A percentile compares a stretch with the other conserved stretches of the same genome.
Evolutionary conservation across 2,888 invertebrate species (phyloP).

Genomic region (Euplexia lucipara): DNA sequence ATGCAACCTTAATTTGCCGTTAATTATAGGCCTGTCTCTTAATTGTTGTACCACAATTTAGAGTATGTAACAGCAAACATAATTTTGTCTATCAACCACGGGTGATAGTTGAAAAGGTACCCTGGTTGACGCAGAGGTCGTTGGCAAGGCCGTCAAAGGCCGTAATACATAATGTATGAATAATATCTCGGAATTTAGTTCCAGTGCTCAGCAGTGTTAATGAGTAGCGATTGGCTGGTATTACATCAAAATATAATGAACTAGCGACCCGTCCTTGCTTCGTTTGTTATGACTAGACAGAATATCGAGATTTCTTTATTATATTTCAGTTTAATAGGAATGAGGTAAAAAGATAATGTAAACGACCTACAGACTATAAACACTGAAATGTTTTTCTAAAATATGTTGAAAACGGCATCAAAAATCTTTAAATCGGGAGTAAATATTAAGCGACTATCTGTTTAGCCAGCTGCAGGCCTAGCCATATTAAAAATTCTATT

Average conservation of each 20-base stretch:
- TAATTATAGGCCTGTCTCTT: not conserved
- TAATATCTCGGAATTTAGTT: slow-evolving; percentile 50
- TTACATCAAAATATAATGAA: slow-evolving; percentile 8
- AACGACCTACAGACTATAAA: too few species aligned
- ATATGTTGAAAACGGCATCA: too few species aligned
- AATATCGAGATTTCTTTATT: too few species aligned
- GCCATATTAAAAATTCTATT: too few species aligned
- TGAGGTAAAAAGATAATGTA: too few species aligned
- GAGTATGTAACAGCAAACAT: slow-evolving; percentile 27
- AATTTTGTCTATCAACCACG: slow-evolving; percentile 41
- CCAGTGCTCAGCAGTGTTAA: slow-evolving; percentile 29
- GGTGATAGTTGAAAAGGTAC: slow-evolving; percentile 79
- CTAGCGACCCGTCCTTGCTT: not conserved
- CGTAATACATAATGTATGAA: slow-evolving; percentile 39
- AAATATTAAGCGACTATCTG: too few species aligned
- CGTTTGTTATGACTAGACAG: too few species aligned
- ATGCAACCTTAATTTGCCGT: slow-evolving; percentile 22
- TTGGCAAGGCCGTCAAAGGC: slow-evolving; percentile 72
- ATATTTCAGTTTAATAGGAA: too few species aligned
- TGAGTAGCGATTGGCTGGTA: slow-evolving; percentile 18
- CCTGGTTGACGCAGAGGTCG: slow-evolving; percentile 77
- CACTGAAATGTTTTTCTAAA: too few species aligned
- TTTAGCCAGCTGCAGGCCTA: too few species aligned
- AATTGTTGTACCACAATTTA: not conserved
- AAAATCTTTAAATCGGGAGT: too few species aligned